These are phyloP conservation scores for Paralichthys olivaceus DNA, from an alignment of 2,113 vertebrate species.

Conservation along the genomic window DNA sequence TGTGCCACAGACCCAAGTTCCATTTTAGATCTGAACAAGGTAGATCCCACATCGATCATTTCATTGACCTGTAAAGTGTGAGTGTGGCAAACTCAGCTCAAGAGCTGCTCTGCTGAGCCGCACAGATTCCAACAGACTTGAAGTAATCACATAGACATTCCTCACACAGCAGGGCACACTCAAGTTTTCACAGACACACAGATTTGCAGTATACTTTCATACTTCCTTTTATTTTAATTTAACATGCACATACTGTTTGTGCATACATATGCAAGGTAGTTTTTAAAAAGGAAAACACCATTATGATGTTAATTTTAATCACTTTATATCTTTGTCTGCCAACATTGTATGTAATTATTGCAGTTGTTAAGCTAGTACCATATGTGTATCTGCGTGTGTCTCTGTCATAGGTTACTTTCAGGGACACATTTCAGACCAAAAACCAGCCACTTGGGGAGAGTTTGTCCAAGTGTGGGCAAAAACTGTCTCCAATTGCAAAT, in stretches of 20 bases:
- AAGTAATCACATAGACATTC: constrained; percentile 67
- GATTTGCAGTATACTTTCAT: background rate
- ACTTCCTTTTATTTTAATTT: background rate
- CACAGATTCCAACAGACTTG: constrained; percentile 62
- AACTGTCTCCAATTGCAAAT: background rate
- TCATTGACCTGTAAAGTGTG: constrained; percentile 49
- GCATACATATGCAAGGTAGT: background rate
- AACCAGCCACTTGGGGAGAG: no score
- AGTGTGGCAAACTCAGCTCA: constrained; percentile 33
- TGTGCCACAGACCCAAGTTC: constrained; percentile 7
- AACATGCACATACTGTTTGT: background rate
- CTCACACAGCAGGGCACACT: constrained; percentile 56
- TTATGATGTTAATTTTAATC: background rate
- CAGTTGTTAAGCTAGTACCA: constrained; percentile 3
- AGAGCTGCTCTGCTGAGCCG: constrained; percentile 49
- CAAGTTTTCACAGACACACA: constrained; percentile 14
- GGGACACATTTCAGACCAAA: background rate
- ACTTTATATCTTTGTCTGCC: background rate
- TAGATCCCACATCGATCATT: constrained; percentile 39
- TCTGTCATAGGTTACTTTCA: background rate
- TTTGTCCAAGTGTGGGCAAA: background rate
- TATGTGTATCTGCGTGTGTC: background rate
- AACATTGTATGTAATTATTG: background rate
- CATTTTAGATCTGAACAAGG: constrained; percentile 18
- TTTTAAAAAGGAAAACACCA: background rate